Evolutionary conservation across 2,113 vertebrate species (phyloP), one percentile per base, ranked within the genome.

Genomic region (Equus przewalskii): DNA sequence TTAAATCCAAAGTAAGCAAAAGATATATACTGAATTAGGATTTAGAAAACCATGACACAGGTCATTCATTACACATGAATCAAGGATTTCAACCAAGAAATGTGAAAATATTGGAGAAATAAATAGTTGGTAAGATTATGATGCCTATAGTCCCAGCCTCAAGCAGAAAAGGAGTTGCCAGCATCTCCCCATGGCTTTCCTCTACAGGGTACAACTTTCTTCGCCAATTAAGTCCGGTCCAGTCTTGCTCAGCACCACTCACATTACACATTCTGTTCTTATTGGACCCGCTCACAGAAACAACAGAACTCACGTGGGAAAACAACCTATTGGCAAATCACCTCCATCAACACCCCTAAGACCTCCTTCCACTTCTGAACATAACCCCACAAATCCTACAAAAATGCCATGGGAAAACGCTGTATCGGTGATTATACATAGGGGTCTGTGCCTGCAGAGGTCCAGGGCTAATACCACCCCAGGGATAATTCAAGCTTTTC

Each of bases 181-280:
- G 9, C 12, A 72, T 60, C 60, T 96, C 79, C 79, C 86, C 18
- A n/a, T 7, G 30, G 69, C 62, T 81, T 94, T 95, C 62, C 64
- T 93, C 30, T 58, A 72, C 9, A 65, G 73, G 72, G 54, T 18
- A 58, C 19, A 83, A 85, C 60, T n/a, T 90, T 73, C 89, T 96
- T 18, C 60, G 87, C 54, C 83, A 96, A 85, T 94, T 97, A 76
- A 92, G 81, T 94, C 81, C 86, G 94, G 87, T 49, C 64, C 54
- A 67, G 58, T 78, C 92, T 94, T 96, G 89, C 91, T 96, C 70
- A 73, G 85, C 75, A 72, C n/a, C 75, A 87, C 83, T 26, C 88
- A 65, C 51, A 89, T 70, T 60, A 91, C 28, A 78, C 51, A 76
- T 18, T 64, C 70, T 82, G 49, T n/a, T 87, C 91, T 83, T 96